phyloP scores from a whole-genome alignment of 2,888 invertebrate genomes.

The Drosophila trichaetosa region DNA sequence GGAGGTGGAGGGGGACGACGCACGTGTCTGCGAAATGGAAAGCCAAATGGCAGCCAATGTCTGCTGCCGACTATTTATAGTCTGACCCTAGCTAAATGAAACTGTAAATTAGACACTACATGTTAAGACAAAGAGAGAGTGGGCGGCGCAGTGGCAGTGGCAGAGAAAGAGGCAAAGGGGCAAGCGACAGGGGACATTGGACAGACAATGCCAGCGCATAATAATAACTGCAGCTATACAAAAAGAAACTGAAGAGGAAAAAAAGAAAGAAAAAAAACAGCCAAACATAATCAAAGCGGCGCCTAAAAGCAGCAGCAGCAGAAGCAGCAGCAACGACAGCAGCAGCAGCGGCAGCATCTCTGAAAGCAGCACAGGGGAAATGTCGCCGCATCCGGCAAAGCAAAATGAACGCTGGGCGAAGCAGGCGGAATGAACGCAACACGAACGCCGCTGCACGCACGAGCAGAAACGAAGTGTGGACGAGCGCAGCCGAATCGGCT shows the following conservation, averaged over 20 bases:
- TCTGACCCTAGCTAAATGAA: constrained; percentile 80
- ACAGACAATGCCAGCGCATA: constrained; percentile 72
- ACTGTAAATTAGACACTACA: constrained; percentile 75
- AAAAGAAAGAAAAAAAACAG: constrained; percentile 24
- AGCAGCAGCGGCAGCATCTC: constrained; percentile 10
- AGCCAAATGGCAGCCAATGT: constrained; percentile 78
- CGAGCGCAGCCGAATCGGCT: constrained; percentile 36
- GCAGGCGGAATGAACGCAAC: constrained; percentile 30
- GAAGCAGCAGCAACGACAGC: constrained; percentile 7
- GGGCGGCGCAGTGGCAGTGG: neutral
- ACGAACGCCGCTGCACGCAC: constrained; percentile 19
- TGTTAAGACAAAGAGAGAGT: constrained; percentile 9
- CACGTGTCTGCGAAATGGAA: constrained; percentile 79
- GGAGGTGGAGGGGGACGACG: constrained; percentile 9
- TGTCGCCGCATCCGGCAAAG: constrained; percentile 42
- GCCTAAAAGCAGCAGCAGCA: constrained; percentile 57
- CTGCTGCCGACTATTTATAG: constrained; percentile 79
- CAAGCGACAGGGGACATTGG: neutral
- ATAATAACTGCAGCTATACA: constrained; percentile 73
- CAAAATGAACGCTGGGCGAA: constrained; percentile 44
- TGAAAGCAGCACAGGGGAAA: constrained; percentile 51
- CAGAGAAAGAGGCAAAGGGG: neutral
- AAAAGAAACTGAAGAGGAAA: constrained; percentile 39
- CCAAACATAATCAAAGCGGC: constrained; percentile 59
- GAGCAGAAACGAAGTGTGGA: constrained; percentile 32